Evolutionary conservation across 2,797 vertebrate genomes (phyloP), one percentile per base, ranked within the genome.

Genomic region (Fistularia commersonii): DNA sequence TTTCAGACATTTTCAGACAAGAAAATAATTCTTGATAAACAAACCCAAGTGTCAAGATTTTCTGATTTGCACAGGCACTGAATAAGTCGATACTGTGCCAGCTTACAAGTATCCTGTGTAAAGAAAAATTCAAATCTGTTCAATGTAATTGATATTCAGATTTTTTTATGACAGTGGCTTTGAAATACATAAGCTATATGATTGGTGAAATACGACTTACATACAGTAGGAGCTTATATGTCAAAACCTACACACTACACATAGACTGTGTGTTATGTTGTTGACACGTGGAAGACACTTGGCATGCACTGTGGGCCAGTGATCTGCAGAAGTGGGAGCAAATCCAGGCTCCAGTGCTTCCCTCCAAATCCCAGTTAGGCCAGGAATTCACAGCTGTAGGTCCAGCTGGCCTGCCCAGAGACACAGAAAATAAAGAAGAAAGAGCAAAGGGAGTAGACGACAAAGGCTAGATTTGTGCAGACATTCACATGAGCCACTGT

Each of bases 371-470:
- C 63, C 63, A 74, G 69, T 74, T 55, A 74, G 57, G 79, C 51
- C 48, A 60, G 47, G 66, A 74, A 72, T 72, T 85, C 73, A 64
- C 80, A 85, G 84, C 82, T 84, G 82, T 82, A 66, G 57, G 47
- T 82, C 70, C 70, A 69, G 63, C 74, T 81, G 61, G 61, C 53
- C 54, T 57, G 64, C 54, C 15, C 33, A 64, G 15, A 66, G 36
- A 54, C 11, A 40, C 13, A 49, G 54, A 66, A 76, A 72, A 67
- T 39, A 58, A 68, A 71, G 6, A 62, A 61, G 64, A 59, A 38
- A 59, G 52, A 57, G 7, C 36, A 3, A 47, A 11, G 39, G 48
- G 51, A 40, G 46, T 49, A 53, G 15, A 63, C 9, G 58, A 34
- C 44, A 52, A 54, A 61, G 11, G 34, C 15, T 34, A 55, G 48